Evolutionary conservation across 2,888 invertebrate species (phyloP).

Genomic region (Congeria kusceri): DNA sequence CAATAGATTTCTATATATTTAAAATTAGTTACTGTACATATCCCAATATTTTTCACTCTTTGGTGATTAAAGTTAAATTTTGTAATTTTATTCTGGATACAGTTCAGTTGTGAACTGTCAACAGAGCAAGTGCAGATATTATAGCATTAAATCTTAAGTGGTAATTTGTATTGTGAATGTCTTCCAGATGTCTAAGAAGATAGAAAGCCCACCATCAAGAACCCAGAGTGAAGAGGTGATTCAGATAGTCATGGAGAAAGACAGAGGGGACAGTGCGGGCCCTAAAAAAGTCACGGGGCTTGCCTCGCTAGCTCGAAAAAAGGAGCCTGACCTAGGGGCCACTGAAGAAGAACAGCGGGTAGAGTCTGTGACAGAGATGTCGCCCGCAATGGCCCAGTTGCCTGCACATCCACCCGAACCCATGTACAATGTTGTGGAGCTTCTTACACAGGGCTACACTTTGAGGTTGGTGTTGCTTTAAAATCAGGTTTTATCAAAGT

Average conservation of each 20-base stretch:
- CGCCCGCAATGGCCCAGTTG: conserved; percentile 55
- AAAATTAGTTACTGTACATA: no score
- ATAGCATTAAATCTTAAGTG: no score
- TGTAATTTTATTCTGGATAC: no score
- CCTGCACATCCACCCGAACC: conserved; percentile 59
- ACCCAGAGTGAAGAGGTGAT: conserved; percentile 49
- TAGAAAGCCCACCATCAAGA: conserved; percentile 19
- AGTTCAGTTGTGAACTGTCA: no score
- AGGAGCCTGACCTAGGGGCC: conserved; percentile 5
- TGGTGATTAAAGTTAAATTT: no score
- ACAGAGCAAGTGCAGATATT: no score
- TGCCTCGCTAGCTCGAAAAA: conserved; percentile 49
- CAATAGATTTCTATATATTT: no score
- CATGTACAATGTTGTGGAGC: conserved; percentile 80
- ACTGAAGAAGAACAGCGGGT: conserved; percentile 19
- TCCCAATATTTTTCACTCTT: no score
- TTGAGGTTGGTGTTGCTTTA: conserved; percentile 74
- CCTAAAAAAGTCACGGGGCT: conserved; percentile 31
- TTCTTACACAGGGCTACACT: conserved; percentile 79
- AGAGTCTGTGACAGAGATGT: not conserved
- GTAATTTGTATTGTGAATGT: not conserved
- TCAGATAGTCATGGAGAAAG: conserved; percentile 64
- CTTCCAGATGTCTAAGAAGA: conserved; percentile 36
- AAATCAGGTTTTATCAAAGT: no score
- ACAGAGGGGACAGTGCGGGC: conserved; percentile 24